Base-by-base conservation (phyloP, 1,140 invertebrate species). In the Laupala kohalensis region DNA sequence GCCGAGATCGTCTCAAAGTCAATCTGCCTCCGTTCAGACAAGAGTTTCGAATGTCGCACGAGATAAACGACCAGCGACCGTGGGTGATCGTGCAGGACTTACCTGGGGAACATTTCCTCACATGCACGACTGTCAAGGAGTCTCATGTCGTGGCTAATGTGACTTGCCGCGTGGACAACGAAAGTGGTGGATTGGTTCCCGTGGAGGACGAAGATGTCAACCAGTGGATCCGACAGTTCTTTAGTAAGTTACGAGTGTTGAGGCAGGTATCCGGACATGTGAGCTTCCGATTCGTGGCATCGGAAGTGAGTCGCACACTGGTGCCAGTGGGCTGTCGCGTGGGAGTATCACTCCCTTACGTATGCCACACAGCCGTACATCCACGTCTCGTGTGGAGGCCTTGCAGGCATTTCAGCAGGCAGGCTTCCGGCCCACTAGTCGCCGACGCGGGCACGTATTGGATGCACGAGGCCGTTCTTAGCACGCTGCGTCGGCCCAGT, bases 81-180 rank as follows among this genome's bases (percentile, higher is more conserved):
- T 92, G 91, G 90, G 82, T 92, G 5, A 86, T 92, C 15, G 85
- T 92, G 0, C 84, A 87, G 62, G 89, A 92, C 76, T 85, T 89
- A 3, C 86, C 86, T 66, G 90, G 88, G 13, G 86, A 89, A 62
- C 90, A 89, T 71, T 88, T 87, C 75, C 81, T 92, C 25, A 92
- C 91, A 3, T 93, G 91, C 75, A 92, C 91, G 0, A 92, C 90
- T 0, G 81, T 93, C 19, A 91, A 90, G 76, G 87, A 90, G 66
- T 90, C 89, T 0, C 81, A 83, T 69, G 86, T 92, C 1, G 86
- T 92, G 5, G 89, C 90, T 12, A 93, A 92, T 75, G 90, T 92
- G 3, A 91, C 89, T 0, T 93, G 91, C 75, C 82, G 86, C 0
- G 83, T 92, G 25, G 88, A 92, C 70, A 78, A 84, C 23, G 82